These are phyloP conservation scores for Oligia fasciuncula DNA, from an alignment of 2,888 invertebrate species.

Conservation along the genomic window DNA sequence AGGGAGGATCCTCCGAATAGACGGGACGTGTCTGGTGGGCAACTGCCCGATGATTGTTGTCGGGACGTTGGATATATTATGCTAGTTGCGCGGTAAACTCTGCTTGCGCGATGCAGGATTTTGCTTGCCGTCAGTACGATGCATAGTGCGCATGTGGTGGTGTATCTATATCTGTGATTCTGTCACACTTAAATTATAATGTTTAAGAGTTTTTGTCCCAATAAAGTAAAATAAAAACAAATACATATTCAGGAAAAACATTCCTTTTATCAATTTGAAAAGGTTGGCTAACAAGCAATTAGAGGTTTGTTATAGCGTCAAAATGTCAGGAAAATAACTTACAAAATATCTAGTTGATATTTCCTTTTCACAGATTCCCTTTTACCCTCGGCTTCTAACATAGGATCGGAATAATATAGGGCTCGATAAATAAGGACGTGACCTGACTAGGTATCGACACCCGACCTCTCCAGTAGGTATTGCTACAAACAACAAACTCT, in stretches of 20 bases:
- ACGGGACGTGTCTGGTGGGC: no score
- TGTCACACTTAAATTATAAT: no score
- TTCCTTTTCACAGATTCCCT: constrained; percentile 10
- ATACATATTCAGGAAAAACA: background rate
- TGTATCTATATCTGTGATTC: no score
- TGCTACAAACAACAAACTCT: constrained; percentile 22
- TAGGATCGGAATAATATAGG: constrained; percentile 14
- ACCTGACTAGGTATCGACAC: constrained; percentile 26
- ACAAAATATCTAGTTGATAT: constrained; percentile 13
- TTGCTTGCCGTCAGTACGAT: no score
- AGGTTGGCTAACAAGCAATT: constrained; percentile 32
- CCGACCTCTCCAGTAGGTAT: constrained; percentile 9
- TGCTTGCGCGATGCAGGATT: no score
- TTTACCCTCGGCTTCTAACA: background rate
- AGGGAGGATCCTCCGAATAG: no score
- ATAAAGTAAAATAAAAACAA: background rate
- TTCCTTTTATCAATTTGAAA: background rate
- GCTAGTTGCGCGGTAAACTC: no score
- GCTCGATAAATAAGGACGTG: constrained; percentile 45
- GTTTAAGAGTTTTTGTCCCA: background rate
- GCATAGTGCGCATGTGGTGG: no score
- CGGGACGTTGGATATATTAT: no score
- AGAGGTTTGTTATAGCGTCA: background rate
- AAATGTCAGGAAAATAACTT: background rate
- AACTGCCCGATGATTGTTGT: no score